phyloP scores from a whole-genome alignment of 2,113 vertebrate species.

The Circaetus gallicus region DNA sequence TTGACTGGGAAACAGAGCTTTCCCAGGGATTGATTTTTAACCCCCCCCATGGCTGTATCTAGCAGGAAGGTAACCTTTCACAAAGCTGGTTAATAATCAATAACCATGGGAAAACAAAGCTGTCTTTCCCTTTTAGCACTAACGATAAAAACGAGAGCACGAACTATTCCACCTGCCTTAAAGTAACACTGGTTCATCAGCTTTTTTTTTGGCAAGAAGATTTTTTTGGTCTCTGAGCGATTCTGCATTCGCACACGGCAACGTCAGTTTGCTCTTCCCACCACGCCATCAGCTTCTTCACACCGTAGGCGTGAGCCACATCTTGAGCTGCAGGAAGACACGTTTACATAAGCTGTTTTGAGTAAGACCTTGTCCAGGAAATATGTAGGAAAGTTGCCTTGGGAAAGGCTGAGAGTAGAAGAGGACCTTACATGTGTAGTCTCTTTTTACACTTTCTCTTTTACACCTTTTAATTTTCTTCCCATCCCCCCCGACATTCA shows the following conservation, averaged over 20 bases:
- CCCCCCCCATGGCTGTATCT: slow-evolving; percentile 36
- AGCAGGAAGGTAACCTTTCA: slow-evolving; percentile 65
- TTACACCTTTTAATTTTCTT: neutral
- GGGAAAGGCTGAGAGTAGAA: neutral
- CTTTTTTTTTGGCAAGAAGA: neutral
- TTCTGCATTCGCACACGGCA: neutral
- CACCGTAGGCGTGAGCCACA: neutral
- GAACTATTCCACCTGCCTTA: slow-evolving; percentile 35
- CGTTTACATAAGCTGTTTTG: neutral
- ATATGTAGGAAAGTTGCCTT: neutral
- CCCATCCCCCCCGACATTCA: neutral
- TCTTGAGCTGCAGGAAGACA: neutral
- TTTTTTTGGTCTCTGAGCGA: neutral
- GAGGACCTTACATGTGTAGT: fast-evolving
- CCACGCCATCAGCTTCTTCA: neutral
- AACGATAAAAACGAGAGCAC: slow-evolving; percentile 56
- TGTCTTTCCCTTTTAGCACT: slow-evolving; percentile 27
- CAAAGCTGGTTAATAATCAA: slow-evolving; percentile 80
- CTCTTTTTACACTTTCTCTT: neutral
- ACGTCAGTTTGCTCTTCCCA: slow-evolving; percentile 4
- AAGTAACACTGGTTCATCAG: slow-evolving; percentile 2
- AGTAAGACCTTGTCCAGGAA: neutral
- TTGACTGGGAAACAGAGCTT: slow-evolving; percentile 51
- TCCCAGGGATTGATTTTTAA: slow-evolving; percentile 72
- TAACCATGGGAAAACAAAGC: slow-evolving; percentile 75